Percentiles rank a stretch among this genome's conserved stretches.
Evolutionary conservation across 2,113 vertebrate genomes (phyloP).

Genomic region (Bubo bubo): DNA sequence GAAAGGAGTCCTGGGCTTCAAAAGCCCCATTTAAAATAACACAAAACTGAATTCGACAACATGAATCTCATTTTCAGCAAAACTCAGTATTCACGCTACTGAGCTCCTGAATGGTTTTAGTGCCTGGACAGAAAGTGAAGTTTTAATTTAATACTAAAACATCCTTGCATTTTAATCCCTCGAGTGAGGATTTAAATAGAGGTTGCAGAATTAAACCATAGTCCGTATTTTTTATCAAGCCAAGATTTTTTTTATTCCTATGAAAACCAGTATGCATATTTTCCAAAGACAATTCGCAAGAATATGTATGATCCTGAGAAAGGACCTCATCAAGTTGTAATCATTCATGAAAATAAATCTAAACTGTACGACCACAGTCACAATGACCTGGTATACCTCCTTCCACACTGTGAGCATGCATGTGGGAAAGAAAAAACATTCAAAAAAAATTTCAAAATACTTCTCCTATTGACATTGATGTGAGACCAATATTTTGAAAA

Average conservation of each 20-base stretch:
- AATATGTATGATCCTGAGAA: rapidly evolving
- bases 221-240: not conserved
- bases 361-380: not conserved
- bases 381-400: not conserved
- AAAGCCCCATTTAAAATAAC: not conserved
- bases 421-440: not conserved
- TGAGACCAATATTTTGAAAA: not conserved
- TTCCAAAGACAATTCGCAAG: not conserved
- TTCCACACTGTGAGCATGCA: not conserved
- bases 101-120: not conserved
- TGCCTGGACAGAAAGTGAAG: not conserved
- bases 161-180: not conserved
- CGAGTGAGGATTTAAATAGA: not conserved
- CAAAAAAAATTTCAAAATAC: not conserved
- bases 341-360: not conserved
- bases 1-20: not conserved
- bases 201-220: not conserved
- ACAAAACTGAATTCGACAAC: not conserved
- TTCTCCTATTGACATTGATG: not conserved
- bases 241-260: not conserved
- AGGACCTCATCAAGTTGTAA: not conserved
- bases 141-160: not conserved
- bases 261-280: not conserved
- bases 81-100: rapidly evolving
- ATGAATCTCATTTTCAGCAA: not conserved